These are phyloP conservation scores for Hippocampus zosterae DNA, from an alignment of 2,113 vertebrate genomes.

Conservation along the genomic window DNA sequence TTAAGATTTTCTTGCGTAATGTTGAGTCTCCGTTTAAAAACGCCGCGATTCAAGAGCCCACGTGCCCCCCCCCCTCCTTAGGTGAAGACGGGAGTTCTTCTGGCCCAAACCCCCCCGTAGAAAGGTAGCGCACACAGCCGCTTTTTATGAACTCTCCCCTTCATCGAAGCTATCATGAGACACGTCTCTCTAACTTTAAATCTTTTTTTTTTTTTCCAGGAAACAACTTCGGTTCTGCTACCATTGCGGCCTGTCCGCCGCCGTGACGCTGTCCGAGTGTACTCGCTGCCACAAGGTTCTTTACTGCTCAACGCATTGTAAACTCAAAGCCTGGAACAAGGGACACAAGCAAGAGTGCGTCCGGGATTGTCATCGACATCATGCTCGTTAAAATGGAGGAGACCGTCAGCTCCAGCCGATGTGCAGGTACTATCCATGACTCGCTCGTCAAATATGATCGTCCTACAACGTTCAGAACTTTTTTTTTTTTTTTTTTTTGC, in stretches of 20 bases:
- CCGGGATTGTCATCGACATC: neutral
- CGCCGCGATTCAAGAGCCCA: neutral
- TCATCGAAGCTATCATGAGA: neutral
- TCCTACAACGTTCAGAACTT: too few relatives aligned
- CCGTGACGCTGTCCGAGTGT: slow-evolving; percentile 69
- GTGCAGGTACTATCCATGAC: too few relatives aligned
- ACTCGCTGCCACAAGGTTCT: slow-evolving; percentile 69
- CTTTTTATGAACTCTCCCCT: neutral
- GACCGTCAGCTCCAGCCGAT: neutral
- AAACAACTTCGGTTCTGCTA: slow-evolving; percentile 76
- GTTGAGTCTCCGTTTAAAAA: neutral
- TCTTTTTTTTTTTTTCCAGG: slow-evolving; percentile 48
- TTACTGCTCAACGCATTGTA: slow-evolving; percentile 78
- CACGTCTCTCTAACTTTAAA: neutral
- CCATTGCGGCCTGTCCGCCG: slow-evolving; percentile 76
- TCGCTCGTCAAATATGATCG: too few relatives aligned
- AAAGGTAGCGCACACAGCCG: neutral
- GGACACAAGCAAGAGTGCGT: slow-evolving; percentile 75
- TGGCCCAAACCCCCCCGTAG: neutral
- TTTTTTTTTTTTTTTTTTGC: too few relatives aligned
- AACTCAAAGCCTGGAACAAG: slow-evolving; percentile 69
- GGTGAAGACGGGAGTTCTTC: neutral
- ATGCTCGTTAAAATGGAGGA: neutral
- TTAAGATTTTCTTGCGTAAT: neutral
- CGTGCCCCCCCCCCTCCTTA: neutral